Evolutionary conservation across 2,888 invertebrate genomes (phyloP).

Genomic region (Scrobipalpa costella): DNA sequence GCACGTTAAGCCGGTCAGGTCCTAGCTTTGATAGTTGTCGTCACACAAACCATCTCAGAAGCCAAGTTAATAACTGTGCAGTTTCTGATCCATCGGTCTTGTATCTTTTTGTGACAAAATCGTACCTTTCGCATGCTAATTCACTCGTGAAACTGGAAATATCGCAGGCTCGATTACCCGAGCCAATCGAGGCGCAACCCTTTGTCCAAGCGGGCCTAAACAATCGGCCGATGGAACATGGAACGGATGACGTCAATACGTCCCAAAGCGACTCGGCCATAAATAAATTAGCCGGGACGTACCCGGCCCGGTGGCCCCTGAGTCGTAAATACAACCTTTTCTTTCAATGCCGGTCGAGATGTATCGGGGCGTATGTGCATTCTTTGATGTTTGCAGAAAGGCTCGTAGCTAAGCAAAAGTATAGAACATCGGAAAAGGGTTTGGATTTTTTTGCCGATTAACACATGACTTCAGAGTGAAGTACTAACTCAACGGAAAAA

Average conservation of each 20-base stretch:
- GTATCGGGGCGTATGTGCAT: background rate
- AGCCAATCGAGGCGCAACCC: constrained; percentile 3
- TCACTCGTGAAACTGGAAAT: constrained; percentile 2
- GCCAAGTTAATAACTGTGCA: too few species aligned
- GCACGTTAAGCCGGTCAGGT: too few species aligned
- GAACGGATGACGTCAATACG: constrained; percentile 25
- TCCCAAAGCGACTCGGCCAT: constrained; percentile 27
- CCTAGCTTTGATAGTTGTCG: too few species aligned
- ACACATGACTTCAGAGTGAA: too few species aligned
- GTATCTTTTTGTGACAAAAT: too few species aligned
- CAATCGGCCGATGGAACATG: constrained; percentile 15
- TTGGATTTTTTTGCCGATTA: background rate
- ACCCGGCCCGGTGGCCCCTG: constrained; percentile 18
- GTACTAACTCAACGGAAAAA: too few species aligned
- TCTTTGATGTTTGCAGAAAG: background rate
- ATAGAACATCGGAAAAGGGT: too few species aligned
- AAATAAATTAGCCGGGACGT: constrained; percentile 33
- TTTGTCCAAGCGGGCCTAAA: constrained; percentile 18
- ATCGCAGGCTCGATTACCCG: background rate
- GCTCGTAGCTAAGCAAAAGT: too few species aligned
- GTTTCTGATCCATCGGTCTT: too few species aligned
- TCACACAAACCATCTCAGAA: too few species aligned
- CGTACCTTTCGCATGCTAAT: background rate
- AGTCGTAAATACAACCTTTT: constrained; percentile 32
- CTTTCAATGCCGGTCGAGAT: constrained; percentile 25